Conservation (phyloP, 2,797 vertebrate species). For the Acipenser oxyrinchus region DNA sequence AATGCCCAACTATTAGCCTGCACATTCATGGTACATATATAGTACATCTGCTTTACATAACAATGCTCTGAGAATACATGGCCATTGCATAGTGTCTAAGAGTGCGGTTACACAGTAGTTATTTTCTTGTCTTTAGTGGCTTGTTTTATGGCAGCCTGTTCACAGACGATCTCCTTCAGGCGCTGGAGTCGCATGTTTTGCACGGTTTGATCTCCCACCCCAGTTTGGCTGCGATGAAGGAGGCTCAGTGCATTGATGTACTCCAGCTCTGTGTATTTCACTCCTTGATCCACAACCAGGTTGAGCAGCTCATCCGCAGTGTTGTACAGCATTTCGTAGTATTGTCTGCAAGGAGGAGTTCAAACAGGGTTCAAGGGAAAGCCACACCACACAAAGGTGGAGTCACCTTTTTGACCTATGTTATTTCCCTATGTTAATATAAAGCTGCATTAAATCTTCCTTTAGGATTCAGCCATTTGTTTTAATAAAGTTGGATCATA, state of each 20-base stretch:
- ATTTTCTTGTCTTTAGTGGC: slow-evolving; percentile 98
- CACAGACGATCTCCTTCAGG: slow-evolving; percentile 95
- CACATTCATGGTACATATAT: background rate
- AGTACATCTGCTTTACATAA: background rate
- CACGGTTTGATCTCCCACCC: slow-evolving; percentile 86
- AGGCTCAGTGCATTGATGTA: slow-evolving; percentile 92
- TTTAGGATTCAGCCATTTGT: too few species aligned
- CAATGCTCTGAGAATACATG: too few species aligned
- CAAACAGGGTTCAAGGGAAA: slow-evolving; percentile 12
- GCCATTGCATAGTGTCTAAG: background rate
- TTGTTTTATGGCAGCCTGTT: slow-evolving; percentile 96
- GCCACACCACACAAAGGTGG: background rate
- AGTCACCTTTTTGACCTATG: background rate
- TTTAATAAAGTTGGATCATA: too few species aligned
- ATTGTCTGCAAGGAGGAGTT: slow-evolving; percentile 66
- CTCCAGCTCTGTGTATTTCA: slow-evolving; percentile 74
- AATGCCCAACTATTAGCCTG: background rate
- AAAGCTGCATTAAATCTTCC: background rate
- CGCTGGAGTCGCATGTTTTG: slow-evolving; percentile 89
- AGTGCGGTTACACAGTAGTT: slow-evolving; percentile 72
- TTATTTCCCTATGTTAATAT: background rate
- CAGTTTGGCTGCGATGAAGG: slow-evolving; percentile 92
- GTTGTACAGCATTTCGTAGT: slow-evolving; percentile 98
- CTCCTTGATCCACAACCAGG: slow-evolving; percentile 95
- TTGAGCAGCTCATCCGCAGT: slow-evolving; percentile 88